Base-by-base conservation (phyloP, 2,888 invertebrate species). In the Rotaria socialis region DNA sequence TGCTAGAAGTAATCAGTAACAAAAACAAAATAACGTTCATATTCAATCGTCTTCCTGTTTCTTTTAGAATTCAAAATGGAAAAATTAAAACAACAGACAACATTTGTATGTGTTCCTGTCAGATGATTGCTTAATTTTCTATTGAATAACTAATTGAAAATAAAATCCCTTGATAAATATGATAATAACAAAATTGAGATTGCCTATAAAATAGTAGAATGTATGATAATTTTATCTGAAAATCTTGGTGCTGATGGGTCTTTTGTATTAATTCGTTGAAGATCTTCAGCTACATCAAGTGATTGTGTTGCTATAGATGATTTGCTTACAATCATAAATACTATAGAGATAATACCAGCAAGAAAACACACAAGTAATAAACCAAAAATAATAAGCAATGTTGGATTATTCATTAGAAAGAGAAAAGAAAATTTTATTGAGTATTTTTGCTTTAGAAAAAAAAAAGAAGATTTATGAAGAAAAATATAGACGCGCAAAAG, bases 211-310 rank as follows among this genome's bases (percentile, higher is more conserved):
- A 43, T 41, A 80, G 47, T 14, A 80, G 43, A n/a, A n/a, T 80
- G 22, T n/a, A 80, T 47, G 4, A 80, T n/a, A 43, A 80, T n/a
- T 80, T 80, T 80, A n/a, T 80, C 80, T 1, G 80, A 80, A 80
- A 47, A 80, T 67, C 67, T 67, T n/a, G n/a, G 24, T 80, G 80
- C 80, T 24, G 4, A 22, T 47, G 80, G 24, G n/a, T 80, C n/a
- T 47, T 19, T 43, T 80, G 80, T 43, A 80, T 80, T n/a, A 47
- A 80, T 80, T 80, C 80, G 80, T 80, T 80, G 80, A 47, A n/a
- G 43, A 80, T 80, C 80, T 43, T 80, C 80, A 80, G 47, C 47
- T 47, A 80, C 11, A 80, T 80, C 80, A 24, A 67, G 67, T 67
- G 67, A 5, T 67, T 14, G 19, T 35, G 67, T 67, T 67, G 35